Conservation (phyloP, 2,113 vertebrate genomes). For the Martes martes region DNA sequence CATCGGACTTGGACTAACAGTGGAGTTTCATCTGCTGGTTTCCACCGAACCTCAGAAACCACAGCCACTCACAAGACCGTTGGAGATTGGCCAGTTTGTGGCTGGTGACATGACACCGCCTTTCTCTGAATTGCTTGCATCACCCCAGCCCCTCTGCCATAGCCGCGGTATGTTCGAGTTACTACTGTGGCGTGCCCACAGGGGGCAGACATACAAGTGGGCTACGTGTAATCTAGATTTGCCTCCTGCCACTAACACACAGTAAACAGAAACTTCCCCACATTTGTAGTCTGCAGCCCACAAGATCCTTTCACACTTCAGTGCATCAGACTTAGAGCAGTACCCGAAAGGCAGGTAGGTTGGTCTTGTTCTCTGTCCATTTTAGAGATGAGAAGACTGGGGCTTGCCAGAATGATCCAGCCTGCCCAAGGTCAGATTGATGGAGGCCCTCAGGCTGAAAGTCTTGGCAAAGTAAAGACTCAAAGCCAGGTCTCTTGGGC, state of each 20-base stretch:
- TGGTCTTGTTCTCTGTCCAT: neutral
- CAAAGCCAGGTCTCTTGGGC: neutral
- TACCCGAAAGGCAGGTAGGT: neutral
- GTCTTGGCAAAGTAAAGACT: neutral
- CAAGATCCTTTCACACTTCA: neutral
- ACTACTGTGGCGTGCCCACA: neutral
- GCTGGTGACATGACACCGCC: neutral
- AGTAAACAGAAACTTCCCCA: neutral
- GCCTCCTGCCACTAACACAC: neutral
- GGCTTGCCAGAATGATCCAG: neutral
- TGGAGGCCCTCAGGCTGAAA: neutral
- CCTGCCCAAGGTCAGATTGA: neutral
- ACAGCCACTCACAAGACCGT: accelerated
- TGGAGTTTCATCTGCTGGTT: neutral
- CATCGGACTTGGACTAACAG: neutral
- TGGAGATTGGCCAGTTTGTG: neutral
- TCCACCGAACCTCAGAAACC: neutral
- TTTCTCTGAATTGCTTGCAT: neutral
- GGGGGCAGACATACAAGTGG: neutral
- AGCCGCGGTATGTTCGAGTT: neutral
- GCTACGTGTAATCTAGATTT: too few relatives aligned
- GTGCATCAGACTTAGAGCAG: neutral
- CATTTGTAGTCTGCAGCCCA: neutral
- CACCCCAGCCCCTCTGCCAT: neutral
- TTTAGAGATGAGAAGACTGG: neutral